Evolutionary conservation across 2,113 vertebrate genomes (phyloP).

Genomic region (Bambusicola thoracicus): DNA sequence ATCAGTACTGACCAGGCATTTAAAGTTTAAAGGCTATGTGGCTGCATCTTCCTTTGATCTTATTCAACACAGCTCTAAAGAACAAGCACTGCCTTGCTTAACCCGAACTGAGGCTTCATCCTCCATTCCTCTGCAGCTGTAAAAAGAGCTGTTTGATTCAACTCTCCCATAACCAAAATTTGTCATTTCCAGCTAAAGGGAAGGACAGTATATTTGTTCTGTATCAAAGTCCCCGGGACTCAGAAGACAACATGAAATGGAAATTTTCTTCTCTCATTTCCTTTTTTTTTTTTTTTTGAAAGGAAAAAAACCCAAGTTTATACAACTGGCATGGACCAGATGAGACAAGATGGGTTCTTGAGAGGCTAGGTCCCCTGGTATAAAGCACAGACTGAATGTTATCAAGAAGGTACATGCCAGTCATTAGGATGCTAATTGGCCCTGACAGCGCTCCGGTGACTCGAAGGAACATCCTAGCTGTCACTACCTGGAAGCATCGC

Average conservation of each 20-base stretch:
- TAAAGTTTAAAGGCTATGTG: not conserved
- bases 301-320: not conserved
- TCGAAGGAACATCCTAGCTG: conserved; percentile 34
- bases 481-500: conserved; percentile 61
- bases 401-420: conserved; percentile 53
- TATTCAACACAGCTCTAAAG: not conserved
- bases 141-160: not conserved
- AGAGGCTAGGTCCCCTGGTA: conserved; percentile 10
- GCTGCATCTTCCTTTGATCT: not conserved
- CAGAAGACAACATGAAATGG: conserved; percentile 41
- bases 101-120: not conserved
- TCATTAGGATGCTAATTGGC: conserved; percentile 70
- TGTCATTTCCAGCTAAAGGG: conserved; percentile 4
- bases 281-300: not conserved
- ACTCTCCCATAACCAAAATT: not conserved
- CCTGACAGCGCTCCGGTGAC: conserved; percentile 61
- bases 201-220: not conserved
- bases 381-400: not conserved
- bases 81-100: not conserved
- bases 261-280: not conserved
- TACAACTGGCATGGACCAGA: not conserved
- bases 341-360: conserved; percentile 19
- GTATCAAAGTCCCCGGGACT: conserved; percentile 25
- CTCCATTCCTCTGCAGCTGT: not conserved
- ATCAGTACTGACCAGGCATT: not conserved